phyloP scores from a whole-genome alignment of 1,140 invertebrate species.

The Mya arenaria region DNA sequence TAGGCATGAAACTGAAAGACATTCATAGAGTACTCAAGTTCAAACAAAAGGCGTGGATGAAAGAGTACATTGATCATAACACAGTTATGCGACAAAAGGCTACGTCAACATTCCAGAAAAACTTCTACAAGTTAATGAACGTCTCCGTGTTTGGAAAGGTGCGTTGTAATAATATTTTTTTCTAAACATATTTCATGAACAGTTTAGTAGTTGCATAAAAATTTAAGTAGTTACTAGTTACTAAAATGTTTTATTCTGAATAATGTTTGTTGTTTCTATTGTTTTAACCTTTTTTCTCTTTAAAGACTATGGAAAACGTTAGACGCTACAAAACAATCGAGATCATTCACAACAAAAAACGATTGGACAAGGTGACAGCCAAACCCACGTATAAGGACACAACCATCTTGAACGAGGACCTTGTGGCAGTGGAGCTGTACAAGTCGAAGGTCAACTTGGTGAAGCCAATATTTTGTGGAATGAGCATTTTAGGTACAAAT shows the following conservation, averaged over 20 bases:
- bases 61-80: slow-evolving; percentile 55
- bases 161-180: neutral
- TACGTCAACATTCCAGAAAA: slow-evolving; percentile 79
- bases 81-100: slow-evolving; percentile 70
- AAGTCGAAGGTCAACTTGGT: slow-evolving; percentile 61
- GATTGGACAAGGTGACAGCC: slow-evolving; percentile 65
- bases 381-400: slow-evolving; percentile 75
- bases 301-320: slow-evolving; percentile 41
- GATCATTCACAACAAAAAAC: slow-evolving; percentile 24
- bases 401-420: slow-evolving; percentile 73
- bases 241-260: neutral
- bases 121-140: slow-evolving; percentile 81
- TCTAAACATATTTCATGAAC: no score
- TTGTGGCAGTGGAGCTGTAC: slow-evolving; percentile 54
- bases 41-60: slow-evolving; percentile 7
- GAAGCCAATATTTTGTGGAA: slow-evolving; percentile 68
- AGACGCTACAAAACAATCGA: slow-evolving; percentile 40
- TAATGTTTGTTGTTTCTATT: neutral
- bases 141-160: slow-evolving; percentile 75
- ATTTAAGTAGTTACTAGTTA: neutral
- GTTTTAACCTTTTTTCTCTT: neutral
- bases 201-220: neutral
- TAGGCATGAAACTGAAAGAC: neutral
- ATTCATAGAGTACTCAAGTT: neutral
- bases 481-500: slow-evolving; percentile 62